Evolutionary conservation across 2,113 vertebrate species (phyloP).

Genomic region (Onychorhynchus coronatus): DNA sequence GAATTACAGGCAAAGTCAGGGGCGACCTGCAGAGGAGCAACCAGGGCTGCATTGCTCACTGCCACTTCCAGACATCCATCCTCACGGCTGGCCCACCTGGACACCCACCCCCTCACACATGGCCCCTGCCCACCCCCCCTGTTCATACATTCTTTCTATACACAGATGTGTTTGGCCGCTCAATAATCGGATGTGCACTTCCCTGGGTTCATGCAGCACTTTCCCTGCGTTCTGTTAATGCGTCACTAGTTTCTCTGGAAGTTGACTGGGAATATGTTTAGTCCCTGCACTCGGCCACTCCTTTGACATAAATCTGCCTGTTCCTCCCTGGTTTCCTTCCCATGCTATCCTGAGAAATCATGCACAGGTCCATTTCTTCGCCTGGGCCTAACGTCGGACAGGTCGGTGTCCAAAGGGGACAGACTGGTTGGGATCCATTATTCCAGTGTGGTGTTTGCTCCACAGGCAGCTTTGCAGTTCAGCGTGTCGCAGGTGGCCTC

Average conservation of each 20-base stretch:
- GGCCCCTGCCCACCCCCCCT: slow-evolving; percentile 32
- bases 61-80: slow-evolving; percentile 2
- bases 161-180: neutral
- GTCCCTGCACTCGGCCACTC: neutral
- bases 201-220: neutral
- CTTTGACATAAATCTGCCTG: neutral
- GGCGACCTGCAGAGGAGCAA: neutral
- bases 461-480: neutral
- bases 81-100: neutral
- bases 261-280: neutral
- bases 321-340: neutral
- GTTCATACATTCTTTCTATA: neutral
- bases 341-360: neutral
- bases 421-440: neutral
- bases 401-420: neutral
- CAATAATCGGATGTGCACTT: neutral
- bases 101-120: slow-evolving; percentile 13
- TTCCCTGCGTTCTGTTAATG: slow-evolving; percentile 19
- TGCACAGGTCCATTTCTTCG: neutral
- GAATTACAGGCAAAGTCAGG: neutral
- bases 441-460: slow-evolving; percentile 4
- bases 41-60: neutral
- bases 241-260: neutral
- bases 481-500: neutral
- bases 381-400: rapidly evolving